Evolutionary conservation across 1,140 invertebrate genomes (phyloP).

Genomic region (Drosophila tsacasi): DNA sequence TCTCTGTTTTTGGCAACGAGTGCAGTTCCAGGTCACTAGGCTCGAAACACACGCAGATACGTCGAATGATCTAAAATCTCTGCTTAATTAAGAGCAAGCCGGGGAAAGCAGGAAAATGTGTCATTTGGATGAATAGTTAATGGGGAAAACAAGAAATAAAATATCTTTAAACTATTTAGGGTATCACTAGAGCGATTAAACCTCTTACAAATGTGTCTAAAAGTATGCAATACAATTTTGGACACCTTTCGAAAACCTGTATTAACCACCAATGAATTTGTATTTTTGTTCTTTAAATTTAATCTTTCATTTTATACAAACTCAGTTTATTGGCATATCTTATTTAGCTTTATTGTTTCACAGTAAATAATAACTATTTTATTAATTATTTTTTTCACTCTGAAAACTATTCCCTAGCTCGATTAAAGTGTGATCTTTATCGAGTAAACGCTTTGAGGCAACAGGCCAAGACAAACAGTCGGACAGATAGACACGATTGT

Average conservation of each 20-base stretch:
- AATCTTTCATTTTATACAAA: neutral
- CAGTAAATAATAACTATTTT: neutral
- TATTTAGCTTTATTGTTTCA: neutral
- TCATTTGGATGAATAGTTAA: neutral
- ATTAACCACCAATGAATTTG: too few species aligned
- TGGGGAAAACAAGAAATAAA: neutral
- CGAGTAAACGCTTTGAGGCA: slow-evolving; percentile 34
- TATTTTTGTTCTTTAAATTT: neutral
- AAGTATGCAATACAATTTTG: neutral
- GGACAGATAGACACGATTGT: slow-evolving; percentile 61
- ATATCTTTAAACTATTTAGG: neutral
- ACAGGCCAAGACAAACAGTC: slow-evolving; percentile 39
- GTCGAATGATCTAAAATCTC: slow-evolving; percentile 2
- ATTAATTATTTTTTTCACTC: neutral
- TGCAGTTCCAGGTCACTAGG: slow-evolving; percentile 29
- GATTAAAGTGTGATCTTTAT: slow-evolving; percentile 60
- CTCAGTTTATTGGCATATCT: neutral
- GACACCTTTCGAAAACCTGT: neutral
- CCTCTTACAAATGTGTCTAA: neutral
- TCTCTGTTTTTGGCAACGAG: slow-evolving; percentile 23
- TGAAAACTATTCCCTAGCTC: neutral
- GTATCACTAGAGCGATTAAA: neutral
- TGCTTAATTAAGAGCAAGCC: neutral
- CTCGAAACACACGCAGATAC: neutral
- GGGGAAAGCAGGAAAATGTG: neutral